A percentile compares a stretch with the other conserved stretches of the same genome.
These are phyloP conservation scores for Pteria penguin DNA, from an alignment of 2,888 invertebrate genomes.

Conservation along the genomic window DNA sequence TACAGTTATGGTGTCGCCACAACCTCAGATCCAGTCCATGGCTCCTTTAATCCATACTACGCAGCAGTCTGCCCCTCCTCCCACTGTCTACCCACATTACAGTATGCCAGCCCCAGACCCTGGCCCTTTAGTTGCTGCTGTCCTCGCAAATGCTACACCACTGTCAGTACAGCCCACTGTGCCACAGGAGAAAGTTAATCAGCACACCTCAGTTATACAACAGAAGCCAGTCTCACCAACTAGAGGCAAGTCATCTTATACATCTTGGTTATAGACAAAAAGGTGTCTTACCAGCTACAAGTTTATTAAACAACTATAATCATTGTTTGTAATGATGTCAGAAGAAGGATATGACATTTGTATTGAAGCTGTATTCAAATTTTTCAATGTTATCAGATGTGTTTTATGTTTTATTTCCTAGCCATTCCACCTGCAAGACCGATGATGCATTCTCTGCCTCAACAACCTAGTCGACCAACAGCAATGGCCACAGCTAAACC, in stretches of 20 bases:
- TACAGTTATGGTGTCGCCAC: slow-evolving; percentile 50
- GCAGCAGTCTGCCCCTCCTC: not conserved
- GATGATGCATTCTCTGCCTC: slow-evolving; percentile 72
- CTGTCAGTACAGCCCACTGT: slow-evolving; percentile 15
- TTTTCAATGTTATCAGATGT: too few species aligned
- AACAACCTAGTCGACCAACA: slow-evolving; percentile 73
- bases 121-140: not conserved
- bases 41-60: slow-evolving; percentile 22
- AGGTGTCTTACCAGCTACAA: too few species aligned
- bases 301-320: too few species aligned
- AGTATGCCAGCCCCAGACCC: not conserved
- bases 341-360: too few species aligned
- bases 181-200: slow-evolving; percentile 1
- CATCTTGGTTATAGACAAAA: too few species aligned
- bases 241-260: slow-evolving; percentile 48
- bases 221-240: slow-evolving; percentile 49
- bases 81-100: slow-evolving; percentile 3
- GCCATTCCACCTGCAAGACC: slow-evolving; percentile 53
- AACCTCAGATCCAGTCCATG: slow-evolving; percentile 30
- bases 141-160: slow-evolving; percentile 13
- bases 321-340: too few species aligned
- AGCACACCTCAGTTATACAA: slow-evolving; percentile 43
- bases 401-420: slow-evolving; percentile 1
- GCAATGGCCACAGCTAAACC: slow-evolving; percentile 75
- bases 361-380: too few species aligned